Conservation (phyloP, 2,797 vertebrate species). For the Bradypodion ventrale region DNA sequence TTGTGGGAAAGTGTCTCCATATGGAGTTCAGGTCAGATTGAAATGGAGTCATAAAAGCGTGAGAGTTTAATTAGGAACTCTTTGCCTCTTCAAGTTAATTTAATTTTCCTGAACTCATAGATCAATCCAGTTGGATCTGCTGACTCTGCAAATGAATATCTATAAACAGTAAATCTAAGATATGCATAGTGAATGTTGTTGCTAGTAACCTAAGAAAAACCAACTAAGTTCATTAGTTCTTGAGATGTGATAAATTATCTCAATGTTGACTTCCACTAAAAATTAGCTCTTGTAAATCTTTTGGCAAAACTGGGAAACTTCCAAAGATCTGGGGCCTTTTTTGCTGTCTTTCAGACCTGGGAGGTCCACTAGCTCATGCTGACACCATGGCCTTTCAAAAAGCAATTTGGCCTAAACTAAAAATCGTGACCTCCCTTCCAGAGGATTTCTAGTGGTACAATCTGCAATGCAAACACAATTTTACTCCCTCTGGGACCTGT, state of each 20-base stretch:
- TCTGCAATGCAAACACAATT: too few species aligned
- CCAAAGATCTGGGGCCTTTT: too few species aligned
- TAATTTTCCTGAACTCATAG: constrained; percentile 65
- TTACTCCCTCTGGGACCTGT: too few species aligned
- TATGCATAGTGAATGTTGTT: constrained; percentile 51
- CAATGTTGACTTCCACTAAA: constrained; percentile 9
- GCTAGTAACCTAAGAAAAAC: constrained; percentile 34
- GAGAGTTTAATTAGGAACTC: constrained; percentile 69
- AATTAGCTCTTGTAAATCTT: neutral
- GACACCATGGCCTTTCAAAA: too few species aligned
- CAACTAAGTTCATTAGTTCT: constrained; percentile 8
- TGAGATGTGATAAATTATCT: constrained; percentile 33
- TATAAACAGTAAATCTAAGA: constrained; percentile 53
- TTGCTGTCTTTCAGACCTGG: too few species aligned
- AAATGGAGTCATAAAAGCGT: constrained; percentile 58
- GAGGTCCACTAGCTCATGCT: too few species aligned
- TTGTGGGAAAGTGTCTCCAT: constrained; percentile 52
- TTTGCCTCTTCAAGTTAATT: constrained; percentile 71
- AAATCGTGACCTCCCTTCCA: too few species aligned
- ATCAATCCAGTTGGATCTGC: constrained; percentile 64
- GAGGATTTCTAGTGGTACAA: too few species aligned
- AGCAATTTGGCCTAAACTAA: too few species aligned
- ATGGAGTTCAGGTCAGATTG: constrained; percentile 53
- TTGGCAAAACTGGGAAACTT: too few species aligned
- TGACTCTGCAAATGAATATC: constrained; percentile 59